Evolutionary conservation across 1,140 invertebrate species (phyloP).

Genomic region (Charaxes varanes): DNA sequence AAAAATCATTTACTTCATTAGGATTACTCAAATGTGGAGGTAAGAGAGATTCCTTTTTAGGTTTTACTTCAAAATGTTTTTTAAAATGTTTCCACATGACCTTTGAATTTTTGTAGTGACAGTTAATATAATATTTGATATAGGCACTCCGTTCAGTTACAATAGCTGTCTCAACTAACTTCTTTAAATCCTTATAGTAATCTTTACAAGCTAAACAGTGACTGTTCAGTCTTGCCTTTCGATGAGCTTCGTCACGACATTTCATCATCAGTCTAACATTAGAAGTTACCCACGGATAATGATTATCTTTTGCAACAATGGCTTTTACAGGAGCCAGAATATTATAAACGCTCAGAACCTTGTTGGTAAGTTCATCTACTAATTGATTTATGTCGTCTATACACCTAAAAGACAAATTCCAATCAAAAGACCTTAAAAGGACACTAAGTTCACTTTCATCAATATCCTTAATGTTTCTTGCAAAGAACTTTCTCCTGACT

Average conservation of each 20-base stretch:
- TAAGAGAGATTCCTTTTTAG: no score
- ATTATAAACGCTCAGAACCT: neutral
- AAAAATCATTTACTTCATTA: no score
- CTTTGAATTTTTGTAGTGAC: neutral
- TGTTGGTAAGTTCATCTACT: neutral
- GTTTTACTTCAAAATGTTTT: no score
- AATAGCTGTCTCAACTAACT: neutral
- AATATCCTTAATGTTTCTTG: neutral
- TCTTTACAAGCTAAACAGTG: neutral
- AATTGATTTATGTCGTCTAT: neutral
- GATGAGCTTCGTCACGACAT: constrained; percentile 1
- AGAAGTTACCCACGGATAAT: constrained; percentile 8
- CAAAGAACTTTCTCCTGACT: neutral
- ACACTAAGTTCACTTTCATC: neutral
- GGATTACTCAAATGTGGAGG: no score
- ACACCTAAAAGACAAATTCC: neutral
- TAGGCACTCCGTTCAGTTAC: no score
- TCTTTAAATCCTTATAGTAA: constrained; percentile 10
- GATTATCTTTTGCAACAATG: neutral
- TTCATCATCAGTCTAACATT: constrained; percentile 8
- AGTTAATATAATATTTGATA: constrained; percentile 1
- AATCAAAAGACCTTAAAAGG: neutral
- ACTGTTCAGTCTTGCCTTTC: neutral
- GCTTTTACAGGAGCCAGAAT: neutral
- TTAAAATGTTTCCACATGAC: constrained; percentile 11